Percentiles rank a stretch among this genome's conserved stretches.
phyloP scores from a whole-genome alignment of 1,140 invertebrate genomes.

The Armadillidium nasatum region DNA sequence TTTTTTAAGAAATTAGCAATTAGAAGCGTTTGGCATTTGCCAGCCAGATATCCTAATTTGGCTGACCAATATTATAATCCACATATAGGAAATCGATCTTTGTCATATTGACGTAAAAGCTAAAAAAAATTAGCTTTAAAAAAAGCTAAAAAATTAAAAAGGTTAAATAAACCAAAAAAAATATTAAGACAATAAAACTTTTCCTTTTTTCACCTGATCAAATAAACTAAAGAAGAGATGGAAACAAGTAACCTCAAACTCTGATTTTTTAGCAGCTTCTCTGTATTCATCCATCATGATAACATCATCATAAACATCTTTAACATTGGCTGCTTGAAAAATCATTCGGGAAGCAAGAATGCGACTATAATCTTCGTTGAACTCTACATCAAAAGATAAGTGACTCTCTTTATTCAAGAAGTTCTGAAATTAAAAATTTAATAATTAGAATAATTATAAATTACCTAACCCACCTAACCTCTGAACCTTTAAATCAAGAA shows the following conservation, averaged over 20 bases:
- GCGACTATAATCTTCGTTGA: conserved; percentile 65
- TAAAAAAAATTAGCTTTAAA: no score
- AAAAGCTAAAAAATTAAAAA: conserved; percentile 36
- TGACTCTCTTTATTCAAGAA: neutral
- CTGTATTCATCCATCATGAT: conserved; percentile 79
- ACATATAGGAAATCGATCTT: no score
- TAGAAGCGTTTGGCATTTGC: no score
- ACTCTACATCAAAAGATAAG: conserved; percentile 64
- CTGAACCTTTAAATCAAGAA: no score
- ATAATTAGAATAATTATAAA: neutral
- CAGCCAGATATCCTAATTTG: no score
- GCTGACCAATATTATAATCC: no score
- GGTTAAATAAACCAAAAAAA: neutral
- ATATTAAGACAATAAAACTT: neutral
- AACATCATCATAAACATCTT: conserved; percentile 82
- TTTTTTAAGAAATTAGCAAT: no score
- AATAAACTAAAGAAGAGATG: conserved; percentile 94
- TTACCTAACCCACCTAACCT: neutral
- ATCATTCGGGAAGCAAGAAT: conserved; percentile 79
- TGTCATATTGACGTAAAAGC: no score
- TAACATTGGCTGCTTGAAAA: conserved; percentile 85
- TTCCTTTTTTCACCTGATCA: conserved; percentile 62
- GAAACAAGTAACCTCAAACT: conserved; percentile 80
- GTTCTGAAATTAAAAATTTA: neutral
- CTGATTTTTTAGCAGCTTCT: conserved; percentile 68